Evolutionary conservation across 1,140 invertebrate genomes (phyloP), one percentile per base, ranked within the genome.

Genomic region (Aethina tumida): DNA sequence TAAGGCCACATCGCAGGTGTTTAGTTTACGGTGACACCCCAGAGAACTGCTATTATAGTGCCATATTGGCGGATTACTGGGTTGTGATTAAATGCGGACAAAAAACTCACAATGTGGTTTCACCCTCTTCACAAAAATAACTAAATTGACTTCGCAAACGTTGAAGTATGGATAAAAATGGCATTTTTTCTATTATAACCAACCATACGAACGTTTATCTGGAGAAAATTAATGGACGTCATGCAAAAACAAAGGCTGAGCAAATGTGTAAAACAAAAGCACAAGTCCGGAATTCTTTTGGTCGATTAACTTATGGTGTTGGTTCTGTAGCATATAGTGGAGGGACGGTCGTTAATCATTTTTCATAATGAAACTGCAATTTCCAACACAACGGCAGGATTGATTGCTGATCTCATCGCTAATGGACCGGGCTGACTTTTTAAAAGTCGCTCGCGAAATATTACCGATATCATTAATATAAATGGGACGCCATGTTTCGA

Each of bases 251-350:
- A 45, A 45, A 45, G 29, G 19, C n/a, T 10, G 24, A 26, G 32
- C 33, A 26, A 35, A 38, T 20, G 35, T 24, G n/a, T n/a, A n/a
- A n/a, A 38, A 41, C 32, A 37, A 40, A 39, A 17, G 35, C 34
- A 28, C 37, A 13, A 6, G 4, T 20, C 26, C 29, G 17, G 36
- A 43, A 48, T 48, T 43, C 42, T 48, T 43, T 48, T 48, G 41
- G 41, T 48, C 46, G 41, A 48, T 48, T 48, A 48, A 48, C 46
- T 48, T 48, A 48, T 48, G 46, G 46, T 41, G 35, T 37, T 28
- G 41, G 41, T 48, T 48, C 32, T 12, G 29, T 20, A 48, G 34
- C 46, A 48, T 48, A 48, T 48, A 43, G 46, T 39, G 28, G 34
- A 20, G 15, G 17, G 33, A 4, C n/a, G 8, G 14, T 31, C 43